Percentiles rank a stretch among this genome's conserved stretches.
Conservation (phyloP, 2,797 vertebrate genomes). For the Melanotaenia parkinsoni region DNA sequence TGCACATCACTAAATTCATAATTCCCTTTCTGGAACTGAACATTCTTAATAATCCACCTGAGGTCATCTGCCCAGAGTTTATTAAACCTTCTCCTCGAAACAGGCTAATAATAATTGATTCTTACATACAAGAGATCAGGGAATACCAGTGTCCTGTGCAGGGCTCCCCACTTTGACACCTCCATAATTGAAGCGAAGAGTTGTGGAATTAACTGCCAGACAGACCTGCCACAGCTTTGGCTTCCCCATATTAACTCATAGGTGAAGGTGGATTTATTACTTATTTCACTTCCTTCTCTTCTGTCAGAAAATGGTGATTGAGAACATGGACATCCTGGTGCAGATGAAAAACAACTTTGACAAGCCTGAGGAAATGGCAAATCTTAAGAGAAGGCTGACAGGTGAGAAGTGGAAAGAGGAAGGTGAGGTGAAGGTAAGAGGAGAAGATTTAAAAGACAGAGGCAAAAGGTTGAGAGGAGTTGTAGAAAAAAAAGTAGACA, state of each 20-base stretch:
- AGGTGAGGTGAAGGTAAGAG: not conserved
- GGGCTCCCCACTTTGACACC: conserved; percentile 18
- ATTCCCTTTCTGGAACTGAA: conserved; percentile 3
- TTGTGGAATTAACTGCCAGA: conserved; percentile 18
- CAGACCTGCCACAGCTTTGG: conserved; percentile 10
- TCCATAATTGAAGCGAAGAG: conserved; percentile 35
- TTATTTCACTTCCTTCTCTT: conserved; percentile 22
- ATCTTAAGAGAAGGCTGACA: conserved; percentile 84
- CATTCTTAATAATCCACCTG: not conserved
- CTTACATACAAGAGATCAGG: not conserved
- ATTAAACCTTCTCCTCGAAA: not conserved
- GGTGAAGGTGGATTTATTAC: conserved; percentile 17
- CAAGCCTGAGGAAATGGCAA: conserved; percentile 85
- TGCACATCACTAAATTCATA: too few relatives aligned
- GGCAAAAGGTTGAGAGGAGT: not conserved
- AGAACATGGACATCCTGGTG: conserved; percentile 95
- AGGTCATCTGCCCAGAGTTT: conserved; percentile 4
- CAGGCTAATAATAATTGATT: not conserved
- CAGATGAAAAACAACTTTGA: conserved; percentile 91
- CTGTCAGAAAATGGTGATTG: conserved; percentile 90
- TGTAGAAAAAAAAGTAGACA: not conserved
- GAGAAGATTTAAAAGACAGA: conserved; percentile 7
- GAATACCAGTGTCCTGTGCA: not conserved
- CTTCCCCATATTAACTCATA: conserved; percentile 10
- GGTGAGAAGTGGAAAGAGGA: conserved; percentile 76